These are phyloP conservation scores for Eudorcas thomsonii DNA, from an alignment of 2,113 vertebrate species.

Conservation along the genomic window DNA sequence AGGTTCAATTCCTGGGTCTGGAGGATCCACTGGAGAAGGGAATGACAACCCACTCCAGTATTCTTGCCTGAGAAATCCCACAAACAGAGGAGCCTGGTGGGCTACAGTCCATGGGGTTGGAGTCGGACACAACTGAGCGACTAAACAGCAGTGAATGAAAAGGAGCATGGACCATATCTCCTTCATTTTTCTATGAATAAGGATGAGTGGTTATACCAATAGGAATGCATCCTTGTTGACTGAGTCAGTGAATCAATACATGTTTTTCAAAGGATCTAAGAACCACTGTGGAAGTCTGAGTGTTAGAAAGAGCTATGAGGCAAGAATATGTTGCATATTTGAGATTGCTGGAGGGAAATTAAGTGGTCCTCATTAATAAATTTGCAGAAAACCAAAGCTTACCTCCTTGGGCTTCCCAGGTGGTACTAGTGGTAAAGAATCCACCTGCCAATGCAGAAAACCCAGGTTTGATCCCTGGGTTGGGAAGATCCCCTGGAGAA, in stretches of 20 bases:
- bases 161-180: not conserved
- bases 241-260: not conserved
- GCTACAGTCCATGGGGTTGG: not conserved
- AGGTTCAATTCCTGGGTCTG: not conserved
- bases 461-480: not conserved
- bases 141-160: not conserved
- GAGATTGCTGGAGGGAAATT: not conserved
- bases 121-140: fast-evolving
- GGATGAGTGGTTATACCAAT: not conserved
- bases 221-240: not conserved
- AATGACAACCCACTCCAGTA: not conserved
- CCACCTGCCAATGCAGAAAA: not conserved
- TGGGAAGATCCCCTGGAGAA: not conserved
- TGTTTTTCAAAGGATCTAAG: not conserved
- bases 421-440: not conserved
- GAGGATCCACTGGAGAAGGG: not conserved
- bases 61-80: not conserved
- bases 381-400: not conserved
- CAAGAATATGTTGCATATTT: not conserved
- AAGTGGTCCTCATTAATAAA: not conserved
- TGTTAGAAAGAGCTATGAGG: not conserved
- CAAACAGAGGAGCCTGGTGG: not conserved
- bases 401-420: not conserved
- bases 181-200: not conserved
- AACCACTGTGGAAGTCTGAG: not conserved